These are phyloP conservation scores for Piscicola geometra DNA, from an alignment of 2,888 invertebrate species.

Conservation along the genomic window DNA sequence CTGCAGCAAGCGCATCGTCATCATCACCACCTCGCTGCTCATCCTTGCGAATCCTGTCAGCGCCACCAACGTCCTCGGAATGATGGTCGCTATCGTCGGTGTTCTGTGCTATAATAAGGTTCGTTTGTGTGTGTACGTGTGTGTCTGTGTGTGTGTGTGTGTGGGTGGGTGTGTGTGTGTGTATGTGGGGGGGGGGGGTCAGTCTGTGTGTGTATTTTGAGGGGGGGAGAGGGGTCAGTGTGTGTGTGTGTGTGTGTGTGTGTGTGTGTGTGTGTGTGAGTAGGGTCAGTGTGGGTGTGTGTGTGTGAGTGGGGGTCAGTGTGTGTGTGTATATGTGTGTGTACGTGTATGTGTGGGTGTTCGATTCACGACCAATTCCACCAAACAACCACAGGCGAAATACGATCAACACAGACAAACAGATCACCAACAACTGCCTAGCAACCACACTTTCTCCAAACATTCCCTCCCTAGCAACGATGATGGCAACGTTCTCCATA, in stretches of 20 bases:
- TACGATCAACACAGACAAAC: conserved; percentile 62
- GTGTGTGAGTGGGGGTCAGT: no score
- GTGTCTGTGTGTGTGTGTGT: no score
- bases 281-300: no score
- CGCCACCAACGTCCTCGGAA: conserved; percentile 76
- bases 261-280: no score
- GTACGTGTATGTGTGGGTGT: neutral
- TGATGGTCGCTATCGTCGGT: conserved; percentile 81
- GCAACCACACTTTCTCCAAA: no score
- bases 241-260: no score
- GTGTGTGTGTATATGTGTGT: neutral
- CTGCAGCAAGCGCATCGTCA: conserved; percentile 81
- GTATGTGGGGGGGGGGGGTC: no score
- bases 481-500: no score
- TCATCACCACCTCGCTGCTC: conserved; percentile 80
- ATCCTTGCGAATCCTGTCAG: conserved; percentile 87
- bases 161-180: no score
- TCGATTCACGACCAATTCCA: neutral
- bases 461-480: no score
- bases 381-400: conserved; percentile 60
- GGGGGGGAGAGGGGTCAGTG: no score
- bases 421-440: neutral
- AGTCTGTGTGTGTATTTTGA: no score
- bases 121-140: neutral
- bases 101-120: conserved; percentile 84